phyloP scores from a whole-genome alignment of 2,797 vertebrate genomes.

The Nannoperca obscura region DNA sequence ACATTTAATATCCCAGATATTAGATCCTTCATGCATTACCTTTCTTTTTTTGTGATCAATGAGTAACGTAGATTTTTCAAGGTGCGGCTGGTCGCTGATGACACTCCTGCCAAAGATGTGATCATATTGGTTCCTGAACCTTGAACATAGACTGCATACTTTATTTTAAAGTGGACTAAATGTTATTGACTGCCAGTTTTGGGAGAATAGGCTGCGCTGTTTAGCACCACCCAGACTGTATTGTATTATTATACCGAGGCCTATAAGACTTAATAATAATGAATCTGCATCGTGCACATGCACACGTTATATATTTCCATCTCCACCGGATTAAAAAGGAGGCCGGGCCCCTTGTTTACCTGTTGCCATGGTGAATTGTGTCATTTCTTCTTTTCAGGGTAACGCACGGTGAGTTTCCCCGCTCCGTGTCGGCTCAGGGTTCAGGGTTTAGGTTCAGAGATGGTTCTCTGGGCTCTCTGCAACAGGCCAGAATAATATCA shows the following conservation, averaged over 20 bases:
- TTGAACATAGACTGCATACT: too few relatives aligned
- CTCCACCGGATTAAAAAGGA: background rate
- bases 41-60: constrained; percentile 2
- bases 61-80: constrained; percentile 22
- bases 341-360: background rate
- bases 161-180: too few relatives aligned
- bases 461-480: background rate
- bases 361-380: background rate
- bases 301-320: background rate
- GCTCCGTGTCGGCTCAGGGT: background rate
- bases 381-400: background rate
- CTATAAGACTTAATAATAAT: too few relatives aligned
- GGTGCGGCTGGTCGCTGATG: constrained; percentile 18
- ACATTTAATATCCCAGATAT: constrained; percentile 11
- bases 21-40: background rate
- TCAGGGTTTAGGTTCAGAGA: background rate
- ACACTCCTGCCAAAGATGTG: background rate
- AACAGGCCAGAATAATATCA: too few relatives aligned
- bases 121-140: constrained; percentile 4
- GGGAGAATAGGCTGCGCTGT: too few relatives aligned
- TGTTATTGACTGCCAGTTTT: too few relatives aligned
- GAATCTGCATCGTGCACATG: background rate
- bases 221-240: too few relatives aligned
- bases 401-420: background rate
- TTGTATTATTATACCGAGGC: too few relatives aligned